A percentile compares a stretch with the other conserved stretches of the same genome.
These are phyloP conservation scores for Anaspis maculata DNA, from an alignment of 2,888 invertebrate species.

Conservation along the genomic window DNA sequence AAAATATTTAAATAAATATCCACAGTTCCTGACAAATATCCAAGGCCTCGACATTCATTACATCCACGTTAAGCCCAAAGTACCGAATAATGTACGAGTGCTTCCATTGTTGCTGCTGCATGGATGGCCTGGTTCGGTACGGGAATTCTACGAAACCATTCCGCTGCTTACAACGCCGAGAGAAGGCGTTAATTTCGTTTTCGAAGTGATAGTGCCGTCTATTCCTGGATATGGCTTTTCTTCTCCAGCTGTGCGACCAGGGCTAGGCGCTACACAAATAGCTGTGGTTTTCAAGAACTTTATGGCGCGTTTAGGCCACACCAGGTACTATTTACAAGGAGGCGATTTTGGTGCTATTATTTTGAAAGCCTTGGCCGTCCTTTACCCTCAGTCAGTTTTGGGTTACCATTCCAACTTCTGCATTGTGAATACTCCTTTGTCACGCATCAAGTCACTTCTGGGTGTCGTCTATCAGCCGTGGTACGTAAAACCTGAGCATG, in stretches of 20 bases:
- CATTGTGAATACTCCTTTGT: conserved; percentile 27
- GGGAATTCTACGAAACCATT: conserved; percentile 72
- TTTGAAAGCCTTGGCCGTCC: conserved; percentile 50
- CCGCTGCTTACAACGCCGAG: conserved; percentile 52
- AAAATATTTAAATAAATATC: conserved; percentile 52
- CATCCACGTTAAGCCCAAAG: conserved; percentile 47
- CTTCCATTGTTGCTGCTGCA: conserved; percentile 66
- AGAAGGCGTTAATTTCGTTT: conserved; percentile 50
- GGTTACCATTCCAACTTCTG: conserved; percentile 59
- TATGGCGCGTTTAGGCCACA: conserved; percentile 60
- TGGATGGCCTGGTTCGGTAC: conserved; percentile 84
- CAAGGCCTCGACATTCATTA: conserved; percentile 59
- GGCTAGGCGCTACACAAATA: conserved; percentile 51
- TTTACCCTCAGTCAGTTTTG: conserved; percentile 53
- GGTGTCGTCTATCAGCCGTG: conserved; percentile 49
- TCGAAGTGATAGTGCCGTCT: conserved; percentile 55
- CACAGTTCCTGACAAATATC: conserved; percentile 63
- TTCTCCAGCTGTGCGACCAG: conserved; percentile 52
- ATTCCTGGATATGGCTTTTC: conserved; percentile 50
- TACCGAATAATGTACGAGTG: conserved; percentile 34
- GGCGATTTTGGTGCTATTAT: conserved; percentile 77
- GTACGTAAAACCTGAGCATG: conserved; percentile 40
- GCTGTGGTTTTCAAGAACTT: conserved; percentile 55
- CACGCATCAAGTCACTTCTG: conserved; percentile 35
- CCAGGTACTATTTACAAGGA: conserved; percentile 63